Evolutionary conservation across 2,113 vertebrate genomes (phyloP).

Genomic region (Melozone crissalis): DNA sequence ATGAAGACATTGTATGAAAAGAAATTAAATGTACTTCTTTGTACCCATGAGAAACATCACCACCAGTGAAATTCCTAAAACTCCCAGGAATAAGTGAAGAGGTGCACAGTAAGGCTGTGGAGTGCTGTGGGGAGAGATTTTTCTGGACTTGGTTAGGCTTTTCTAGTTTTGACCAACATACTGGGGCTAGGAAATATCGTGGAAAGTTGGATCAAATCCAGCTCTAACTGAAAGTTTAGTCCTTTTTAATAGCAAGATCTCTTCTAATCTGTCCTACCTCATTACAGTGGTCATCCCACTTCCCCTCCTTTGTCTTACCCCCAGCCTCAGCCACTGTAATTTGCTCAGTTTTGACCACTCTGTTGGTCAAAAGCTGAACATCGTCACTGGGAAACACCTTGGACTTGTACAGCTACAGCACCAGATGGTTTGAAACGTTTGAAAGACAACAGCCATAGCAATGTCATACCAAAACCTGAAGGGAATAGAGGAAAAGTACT

Average conservation of each 20-base stretch:
- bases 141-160: not conserved
- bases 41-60: not conserved
- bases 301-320: not conserved
- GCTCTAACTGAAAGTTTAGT: not conserved
- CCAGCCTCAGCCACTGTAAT: fast-evolving
- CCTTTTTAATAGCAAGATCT: not conserved
- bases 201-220: not conserved
- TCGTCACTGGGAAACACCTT: not conserved
- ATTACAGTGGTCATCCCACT: not conserved
- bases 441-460: not conserved
- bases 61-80: not conserved
- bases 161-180: not conserved
- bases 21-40: not conserved
- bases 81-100: not conserved
- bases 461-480: not conserved
- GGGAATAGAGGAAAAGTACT: not conserved
- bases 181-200: not conserved
- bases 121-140: not conserved
- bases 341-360: not conserved
- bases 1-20: not conserved
- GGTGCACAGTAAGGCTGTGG: not conserved
- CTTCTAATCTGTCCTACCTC: not conserved
- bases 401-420: not conserved
- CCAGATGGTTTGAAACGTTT: not conserved
- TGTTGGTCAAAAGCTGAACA: not conserved